phyloP scores from a whole-genome alignment of 2,888 invertebrate species.

The Yponomeuta plumbellus region DNA sequence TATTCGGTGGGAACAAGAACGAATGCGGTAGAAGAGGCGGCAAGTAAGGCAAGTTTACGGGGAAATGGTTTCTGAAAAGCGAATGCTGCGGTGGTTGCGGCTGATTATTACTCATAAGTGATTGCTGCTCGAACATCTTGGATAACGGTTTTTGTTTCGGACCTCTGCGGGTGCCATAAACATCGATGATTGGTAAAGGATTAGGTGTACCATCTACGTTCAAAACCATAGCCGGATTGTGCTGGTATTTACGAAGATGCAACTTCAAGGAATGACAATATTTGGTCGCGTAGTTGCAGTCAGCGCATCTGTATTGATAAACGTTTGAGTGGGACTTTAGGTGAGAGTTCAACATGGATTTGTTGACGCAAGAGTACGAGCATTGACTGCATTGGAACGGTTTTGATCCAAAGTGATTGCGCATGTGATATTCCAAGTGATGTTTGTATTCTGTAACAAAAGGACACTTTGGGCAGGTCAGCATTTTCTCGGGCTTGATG shows the following conservation, averaged over 20 bases:
- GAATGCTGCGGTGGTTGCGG: slow-evolving; percentile 52
- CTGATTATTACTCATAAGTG: slow-evolving; percentile 40
- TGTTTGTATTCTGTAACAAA: slow-evolving; percentile 99
- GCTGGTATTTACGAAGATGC: slow-evolving; percentile 93
- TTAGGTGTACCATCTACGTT: slow-evolving; percentile 93
- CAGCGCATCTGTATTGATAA: slow-evolving; percentile 94
- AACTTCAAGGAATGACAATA: slow-evolving; percentile 98
- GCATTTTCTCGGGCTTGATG: slow-evolving; percentile 93
- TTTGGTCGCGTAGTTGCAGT: slow-evolving; percentile 97
- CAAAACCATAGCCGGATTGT: slow-evolving; percentile 92
- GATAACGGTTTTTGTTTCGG: slow-evolving; percentile 80
- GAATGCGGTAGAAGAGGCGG: slow-evolving; percentile 68
- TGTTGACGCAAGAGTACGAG: slow-evolving; percentile 95
- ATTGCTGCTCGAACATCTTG: slow-evolving; percentile 56
- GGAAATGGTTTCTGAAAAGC: slow-evolving; percentile 62
- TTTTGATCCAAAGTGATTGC: slow-evolving; percentile 96
- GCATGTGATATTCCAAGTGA: slow-evolving; percentile 96
- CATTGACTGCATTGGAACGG: slow-evolving; percentile 96
- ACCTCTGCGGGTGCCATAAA: slow-evolving; percentile 92
- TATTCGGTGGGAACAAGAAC: slow-evolving; percentile 69
- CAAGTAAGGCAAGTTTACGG: slow-evolving; percentile 63
- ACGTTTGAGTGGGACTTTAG: slow-evolving; percentile 95
- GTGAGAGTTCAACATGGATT: slow-evolving; percentile 99
- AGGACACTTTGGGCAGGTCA: slow-evolving; percentile 94
- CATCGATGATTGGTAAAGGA: slow-evolving; percentile 91